Evolutionary conservation across 1,140 invertebrate species (phyloP), one percentile per base, ranked within the genome.

Genomic region (Hypsibius dujardini): DNA sequence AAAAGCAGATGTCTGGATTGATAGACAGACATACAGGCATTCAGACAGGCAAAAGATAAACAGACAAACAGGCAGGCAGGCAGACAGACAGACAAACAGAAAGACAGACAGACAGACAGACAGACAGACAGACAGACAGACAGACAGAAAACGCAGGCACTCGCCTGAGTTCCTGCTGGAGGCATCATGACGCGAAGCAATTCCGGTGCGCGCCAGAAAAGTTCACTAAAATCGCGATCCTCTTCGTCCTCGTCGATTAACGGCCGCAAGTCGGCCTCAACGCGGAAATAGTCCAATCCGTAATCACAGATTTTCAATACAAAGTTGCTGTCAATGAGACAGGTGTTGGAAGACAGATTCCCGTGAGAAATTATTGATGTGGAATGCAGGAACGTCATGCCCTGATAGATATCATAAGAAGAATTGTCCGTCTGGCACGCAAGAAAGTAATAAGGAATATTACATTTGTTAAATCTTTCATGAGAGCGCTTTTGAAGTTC

Each of bases 281-380:
- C 72, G 40, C 62, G 62, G 62, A 89, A 86, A 77, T 88, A 86
- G 75, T 87, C 85, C 2, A 98, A 80, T 1, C 95, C 95, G 78
- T 97, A 99, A 79, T 98, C 94, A 0, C 94, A 89, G 56, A 98
- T 89, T 84, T 98, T 98, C 1, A 98, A 82, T 0, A 96, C 92
- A 78, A 98, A 98, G 47, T 94, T 84, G 40, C 90, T 92, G 77
- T 98, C 95, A 0, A 99, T 93, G 0, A 99, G 89, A 79, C 95
- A 98, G 78, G 98, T 98, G 46, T 90, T 90, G 0, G 94, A 97
- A 77, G 95, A 98, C 7, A 99, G 81, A 76, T 89, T 89, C 0
- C 95, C 95, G 78, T 98, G 95, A 28, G 87, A 90, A 74, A 86
- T 87, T 1, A 98, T 86, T 74, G 92, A 89, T 59, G 87, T 91